A percentile compares a stretch with the other conserved stretches of the same genome.
These are phyloP conservation scores for Harpagifer antarcticus DNA, from an alignment of 2,797 vertebrate genomes.

Conservation along the genomic window DNA sequence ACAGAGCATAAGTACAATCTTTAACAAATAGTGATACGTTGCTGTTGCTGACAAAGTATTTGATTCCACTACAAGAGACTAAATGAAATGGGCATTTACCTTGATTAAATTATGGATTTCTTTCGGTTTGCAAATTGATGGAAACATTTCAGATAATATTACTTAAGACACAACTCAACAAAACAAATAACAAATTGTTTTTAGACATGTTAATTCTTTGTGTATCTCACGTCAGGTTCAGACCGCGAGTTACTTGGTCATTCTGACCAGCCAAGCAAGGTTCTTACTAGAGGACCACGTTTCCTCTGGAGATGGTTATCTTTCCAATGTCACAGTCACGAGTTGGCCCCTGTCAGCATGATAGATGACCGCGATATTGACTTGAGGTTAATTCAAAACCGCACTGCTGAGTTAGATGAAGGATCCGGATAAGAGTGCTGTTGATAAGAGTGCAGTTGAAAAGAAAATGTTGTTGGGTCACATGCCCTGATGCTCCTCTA, in stretches of 20 bases:
- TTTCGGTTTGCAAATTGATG: too few relatives aligned
- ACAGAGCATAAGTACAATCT: not conserved
- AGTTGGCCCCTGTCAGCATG: conserved; percentile 71
- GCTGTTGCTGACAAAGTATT: not conserved
- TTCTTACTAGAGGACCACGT: conserved; percentile 37
- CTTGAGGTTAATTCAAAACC: conserved; percentile 78
- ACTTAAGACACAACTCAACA: too few relatives aligned
- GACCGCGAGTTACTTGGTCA: conserved; percentile 33
- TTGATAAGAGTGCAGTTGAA: conserved; percentile 69
- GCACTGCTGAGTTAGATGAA: conserved; percentile 64
- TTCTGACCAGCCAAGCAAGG: conserved; percentile 41
- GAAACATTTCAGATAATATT: too few relatives aligned
- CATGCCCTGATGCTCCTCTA: conserved; percentile 42
- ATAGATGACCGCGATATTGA: conserved; percentile 76
- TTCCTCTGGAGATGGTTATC: conserved; percentile 70
- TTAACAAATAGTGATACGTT: not conserved
- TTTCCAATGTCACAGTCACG: conserved; percentile 69
- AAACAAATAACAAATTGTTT: too few relatives aligned
- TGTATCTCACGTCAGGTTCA: conserved; percentile 25
- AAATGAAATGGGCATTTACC: too few relatives aligned
- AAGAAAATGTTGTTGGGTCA: conserved; percentile 63
- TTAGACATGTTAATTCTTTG: not conserved
- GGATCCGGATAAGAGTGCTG: conserved; percentile 59
- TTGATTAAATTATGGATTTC: too few relatives aligned
- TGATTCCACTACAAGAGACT: too few relatives aligned